Evolutionary conservation across 2,888 invertebrate genomes (phyloP).

Genomic region (Apomyelois bistriatella): DNA sequence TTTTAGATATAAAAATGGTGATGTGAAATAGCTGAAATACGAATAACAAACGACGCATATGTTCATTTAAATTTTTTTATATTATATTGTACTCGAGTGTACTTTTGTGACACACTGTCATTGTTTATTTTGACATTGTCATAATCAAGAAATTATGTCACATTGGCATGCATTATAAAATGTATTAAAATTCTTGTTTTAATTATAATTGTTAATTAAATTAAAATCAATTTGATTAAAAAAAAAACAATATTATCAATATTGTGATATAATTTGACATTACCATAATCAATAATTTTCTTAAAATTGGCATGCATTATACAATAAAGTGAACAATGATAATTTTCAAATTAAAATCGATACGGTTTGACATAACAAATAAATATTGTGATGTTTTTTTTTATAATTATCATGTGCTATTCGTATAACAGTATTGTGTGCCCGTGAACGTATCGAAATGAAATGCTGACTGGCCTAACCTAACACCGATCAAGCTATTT

Average conservation of each 20-base stretch:
- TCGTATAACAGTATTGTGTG: constrained; percentile 17
- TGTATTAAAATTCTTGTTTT: not conserved
- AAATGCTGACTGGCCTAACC: constrained; percentile 61
- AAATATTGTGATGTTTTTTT: constrained; percentile 5
- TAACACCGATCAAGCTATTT: constrained; percentile 54
- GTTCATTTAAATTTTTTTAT: not conserved
- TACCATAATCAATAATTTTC: too few relatives aligned
- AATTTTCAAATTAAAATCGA: too few relatives aligned
- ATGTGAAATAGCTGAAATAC: constrained; percentile 18
- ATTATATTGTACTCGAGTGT: not conserved
- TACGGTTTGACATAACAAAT: too few relatives aligned
- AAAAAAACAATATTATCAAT: too few relatives aligned
- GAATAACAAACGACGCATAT: constrained; percentile 14
- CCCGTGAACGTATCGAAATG: constrained; percentile 7
- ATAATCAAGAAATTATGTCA: not conserved
- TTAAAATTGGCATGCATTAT: too few relatives aligned
- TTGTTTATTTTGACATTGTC: not conserved
- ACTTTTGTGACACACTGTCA: not conserved
- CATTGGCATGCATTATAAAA: not conserved
- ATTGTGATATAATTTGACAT: not conserved
- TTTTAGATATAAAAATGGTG: constrained; percentile 26
- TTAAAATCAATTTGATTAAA: not conserved
- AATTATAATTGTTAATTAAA: not conserved
- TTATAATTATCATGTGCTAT: constrained; percentile 3
- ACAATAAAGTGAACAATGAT: too few relatives aligned